Evolutionary conservation across 2,888 invertebrate genomes (phyloP).

Genomic region (Ditylenchus weischeri): DNA sequence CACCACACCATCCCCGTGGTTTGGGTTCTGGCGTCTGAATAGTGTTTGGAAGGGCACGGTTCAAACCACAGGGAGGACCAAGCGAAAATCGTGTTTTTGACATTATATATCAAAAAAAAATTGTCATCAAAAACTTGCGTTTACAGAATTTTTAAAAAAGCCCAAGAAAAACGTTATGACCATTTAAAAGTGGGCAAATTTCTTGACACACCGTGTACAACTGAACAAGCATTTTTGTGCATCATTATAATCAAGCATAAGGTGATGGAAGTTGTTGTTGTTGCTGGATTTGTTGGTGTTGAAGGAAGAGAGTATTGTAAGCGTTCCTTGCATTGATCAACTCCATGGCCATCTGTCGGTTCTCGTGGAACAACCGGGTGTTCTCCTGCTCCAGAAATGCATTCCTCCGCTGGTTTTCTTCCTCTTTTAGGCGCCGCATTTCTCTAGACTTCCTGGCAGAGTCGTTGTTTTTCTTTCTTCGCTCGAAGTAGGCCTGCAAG

Average conservation of each 20-base stretch:
- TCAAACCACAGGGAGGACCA: too few species aligned
- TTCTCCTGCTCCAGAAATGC: conserved; percentile 73
- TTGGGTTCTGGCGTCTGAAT: too few species aligned
- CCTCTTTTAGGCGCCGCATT: conserved; percentile 81
- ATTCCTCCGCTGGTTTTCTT: conserved; percentile 82
- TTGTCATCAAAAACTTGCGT: too few species aligned
- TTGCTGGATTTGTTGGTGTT: background rate
- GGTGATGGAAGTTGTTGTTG: conserved; percentile 7
- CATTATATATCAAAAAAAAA: too few species aligned
- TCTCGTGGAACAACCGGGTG: background rate
- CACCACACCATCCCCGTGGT: too few species aligned
- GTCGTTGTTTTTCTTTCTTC: conserved; percentile 84
- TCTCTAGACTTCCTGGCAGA: conserved; percentile 91
- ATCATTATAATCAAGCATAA: background rate
- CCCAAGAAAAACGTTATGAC: too few species aligned
- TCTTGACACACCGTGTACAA: too few species aligned
- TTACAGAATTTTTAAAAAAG: too few species aligned
- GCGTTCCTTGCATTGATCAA: conserved; percentile 4
- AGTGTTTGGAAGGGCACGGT: too few species aligned
- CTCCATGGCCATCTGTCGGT: conserved; percentile 5
- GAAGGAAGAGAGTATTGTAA: conserved; percentile 1
- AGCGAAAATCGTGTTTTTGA: too few species aligned
- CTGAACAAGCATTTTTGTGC: too few species aligned
- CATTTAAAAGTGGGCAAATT: too few species aligned
- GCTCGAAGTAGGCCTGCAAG: conserved; percentile 74